phyloP scores from a whole-genome alignment of 35 echinoderm and acorn worm genomes.

The Lytechinus variegatus region DNA sequence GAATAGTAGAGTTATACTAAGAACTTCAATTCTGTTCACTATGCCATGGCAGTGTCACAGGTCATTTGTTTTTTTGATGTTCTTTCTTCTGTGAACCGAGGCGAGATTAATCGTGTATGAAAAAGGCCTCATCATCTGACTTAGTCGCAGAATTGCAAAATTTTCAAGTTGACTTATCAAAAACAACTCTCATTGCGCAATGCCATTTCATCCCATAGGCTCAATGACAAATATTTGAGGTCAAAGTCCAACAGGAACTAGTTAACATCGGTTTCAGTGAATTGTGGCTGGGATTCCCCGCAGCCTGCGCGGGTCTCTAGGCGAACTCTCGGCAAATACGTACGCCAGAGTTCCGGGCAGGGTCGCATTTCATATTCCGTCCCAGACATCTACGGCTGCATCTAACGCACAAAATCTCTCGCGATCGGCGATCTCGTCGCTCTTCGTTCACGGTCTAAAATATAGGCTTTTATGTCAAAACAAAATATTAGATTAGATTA shows the following conservation, averaged over 20 bases:
- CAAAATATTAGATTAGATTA: background rate
- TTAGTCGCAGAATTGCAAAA: too few species aligned
- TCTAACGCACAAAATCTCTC: too few species aligned
- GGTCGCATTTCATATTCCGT: background rate
- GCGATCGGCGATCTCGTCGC: too few species aligned
- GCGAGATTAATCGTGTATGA: too few species aligned
- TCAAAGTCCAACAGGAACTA: background rate
- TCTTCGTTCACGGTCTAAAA: too few species aligned
- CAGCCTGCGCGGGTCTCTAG: background rate
- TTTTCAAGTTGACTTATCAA: background rate
- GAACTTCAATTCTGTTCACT: too few species aligned
- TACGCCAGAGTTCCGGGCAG: background rate
- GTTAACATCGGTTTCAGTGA: background rate
- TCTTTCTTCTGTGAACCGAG: too few species aligned
- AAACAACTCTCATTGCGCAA: background rate
- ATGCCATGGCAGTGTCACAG: too few species aligned
- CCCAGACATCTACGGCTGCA: background rate
- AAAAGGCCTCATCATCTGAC: too few species aligned
- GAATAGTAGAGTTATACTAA: too few species aligned
- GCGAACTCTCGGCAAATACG: background rate
- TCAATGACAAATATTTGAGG: background rate
- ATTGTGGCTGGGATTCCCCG: background rate
- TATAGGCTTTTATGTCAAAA: background rate
- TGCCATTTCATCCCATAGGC: background rate
- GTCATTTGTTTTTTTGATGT: too few species aligned